Base-by-base conservation (phyloP, 2,113 vertebrate species). In the Corythornis madagascariensis region DNA sequence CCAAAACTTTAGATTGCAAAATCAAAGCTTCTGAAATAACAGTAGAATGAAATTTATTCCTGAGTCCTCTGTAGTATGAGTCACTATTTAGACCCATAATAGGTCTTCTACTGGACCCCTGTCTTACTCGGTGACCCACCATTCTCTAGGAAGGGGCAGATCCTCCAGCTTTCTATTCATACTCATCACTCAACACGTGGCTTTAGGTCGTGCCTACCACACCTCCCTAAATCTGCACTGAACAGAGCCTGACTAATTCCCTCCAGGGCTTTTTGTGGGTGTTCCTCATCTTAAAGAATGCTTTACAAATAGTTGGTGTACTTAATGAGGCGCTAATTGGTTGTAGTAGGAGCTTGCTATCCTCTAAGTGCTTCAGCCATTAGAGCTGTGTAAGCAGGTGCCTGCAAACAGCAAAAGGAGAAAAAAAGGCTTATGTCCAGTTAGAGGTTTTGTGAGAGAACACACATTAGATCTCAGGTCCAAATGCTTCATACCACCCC, bases 241-340 rank as follows among this genome's bases (percentile, higher is more conserved):
- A 79, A 6, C 78, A 42, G 31, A 35, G 66, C 47, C 67, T 95
- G 94, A 96, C 83, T 83, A 74, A 95, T 83, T 43, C 73, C 92
- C 88, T 84, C 11, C 90, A 9, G 90, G 96, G 92, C 65, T 88
- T 95, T 88, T 55, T 57, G 79, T 86, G 92, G 73, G 69, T 67
- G 95, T 73, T 71, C 17, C 92, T 83, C 45, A 10, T 52, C 52
- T 9, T n/a, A 24, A 86, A 86, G 69, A 88, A 89, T 29, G 82
- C 43, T n/a, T 70, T 64, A 55, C 83, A 88, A 65, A 77, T 63
- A 70, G 78, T n/a, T 29, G 2, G 2, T 28, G 83, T 45, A 45
- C 29, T 66, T 88, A 60, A 91, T 59, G 79, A 88, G 60, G 40
- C 72, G 66, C 42, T 85, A 85, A 94, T 38, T 45, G 52, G 8